Conservation (phyloP, 2,797 vertebrate genomes). For the Rhinoraja longicauda region DNA sequence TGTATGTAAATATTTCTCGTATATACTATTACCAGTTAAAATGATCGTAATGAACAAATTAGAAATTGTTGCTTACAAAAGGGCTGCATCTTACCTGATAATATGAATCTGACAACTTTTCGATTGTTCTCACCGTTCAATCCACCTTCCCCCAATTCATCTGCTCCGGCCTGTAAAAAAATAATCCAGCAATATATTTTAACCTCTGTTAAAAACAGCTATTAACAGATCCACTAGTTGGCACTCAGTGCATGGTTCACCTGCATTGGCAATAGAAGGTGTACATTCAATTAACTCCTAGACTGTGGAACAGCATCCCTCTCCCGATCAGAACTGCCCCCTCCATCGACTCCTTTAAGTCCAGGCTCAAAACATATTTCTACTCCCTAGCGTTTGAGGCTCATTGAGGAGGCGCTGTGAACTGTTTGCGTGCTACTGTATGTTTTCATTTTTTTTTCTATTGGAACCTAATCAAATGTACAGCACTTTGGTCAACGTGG, state of each 20-base stretch:
- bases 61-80: neutral
- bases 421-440: too few species aligned
- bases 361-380: too few species aligned
- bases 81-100: conserved; percentile 69
- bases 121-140: conserved; percentile 74
- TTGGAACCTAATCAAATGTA: too few species aligned
- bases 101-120: conserved; percentile 87
- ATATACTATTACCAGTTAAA: neutral
- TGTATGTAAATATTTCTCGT: neutral
- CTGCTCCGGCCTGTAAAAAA: conserved; percentile 67
- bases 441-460: too few species aligned
- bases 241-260: neutral
- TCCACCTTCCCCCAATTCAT: conserved; percentile 74
- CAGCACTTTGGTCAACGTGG: too few species aligned
- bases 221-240: neutral
- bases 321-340: too few species aligned
- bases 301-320: too few species aligned
- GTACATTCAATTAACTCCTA: neutral
- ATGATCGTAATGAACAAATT: neutral
- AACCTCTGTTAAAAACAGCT: neutral
- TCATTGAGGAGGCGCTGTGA: too few species aligned
- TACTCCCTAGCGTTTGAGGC: too few species aligned
- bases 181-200: neutral
- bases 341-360: too few species aligned
- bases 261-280: neutral